phyloP scores from a whole-genome alignment of 2,888 invertebrate species.

The Pachycephus smyrnensis region DNA sequence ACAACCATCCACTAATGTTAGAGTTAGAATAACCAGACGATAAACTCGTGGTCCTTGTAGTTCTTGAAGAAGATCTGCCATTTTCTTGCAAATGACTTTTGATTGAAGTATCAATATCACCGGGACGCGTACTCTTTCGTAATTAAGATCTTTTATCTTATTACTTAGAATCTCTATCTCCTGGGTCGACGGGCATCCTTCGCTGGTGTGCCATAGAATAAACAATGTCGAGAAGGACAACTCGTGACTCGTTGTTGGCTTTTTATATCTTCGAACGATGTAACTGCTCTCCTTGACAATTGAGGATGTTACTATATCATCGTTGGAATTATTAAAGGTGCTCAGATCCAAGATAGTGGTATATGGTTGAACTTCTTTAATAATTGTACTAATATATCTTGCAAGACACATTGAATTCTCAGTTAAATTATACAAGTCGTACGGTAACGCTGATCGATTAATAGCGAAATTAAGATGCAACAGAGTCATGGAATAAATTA shows the following conservation, averaged over 20 bases:
- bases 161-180: not conserved
- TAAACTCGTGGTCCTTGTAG: not conserved
- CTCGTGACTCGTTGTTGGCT: not conserved
- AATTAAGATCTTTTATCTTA: not conserved
- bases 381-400: not conserved
- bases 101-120: not conserved
- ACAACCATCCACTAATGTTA: not conserved
- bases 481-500: not conserved
- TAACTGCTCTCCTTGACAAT: not conserved
- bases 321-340: not conserved
- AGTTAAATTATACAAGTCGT: not conserved
- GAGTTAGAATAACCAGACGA: not conserved
- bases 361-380: not conserved
- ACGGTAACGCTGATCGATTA: not conserved
- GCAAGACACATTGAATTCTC: not conserved
- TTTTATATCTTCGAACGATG: not conserved
- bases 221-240: not conserved
- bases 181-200: not conserved
- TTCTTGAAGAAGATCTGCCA: not conserved
- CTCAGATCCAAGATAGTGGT: not conserved
- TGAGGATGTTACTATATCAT: not conserved
- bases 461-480: not conserved
- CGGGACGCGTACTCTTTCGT: not conserved
- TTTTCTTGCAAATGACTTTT: not conserved
- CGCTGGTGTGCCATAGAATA: not conserved